Evolutionary conservation across 2,888 invertebrate genomes (phyloP).

Genomic region (Rotaria macrura): DNA sequence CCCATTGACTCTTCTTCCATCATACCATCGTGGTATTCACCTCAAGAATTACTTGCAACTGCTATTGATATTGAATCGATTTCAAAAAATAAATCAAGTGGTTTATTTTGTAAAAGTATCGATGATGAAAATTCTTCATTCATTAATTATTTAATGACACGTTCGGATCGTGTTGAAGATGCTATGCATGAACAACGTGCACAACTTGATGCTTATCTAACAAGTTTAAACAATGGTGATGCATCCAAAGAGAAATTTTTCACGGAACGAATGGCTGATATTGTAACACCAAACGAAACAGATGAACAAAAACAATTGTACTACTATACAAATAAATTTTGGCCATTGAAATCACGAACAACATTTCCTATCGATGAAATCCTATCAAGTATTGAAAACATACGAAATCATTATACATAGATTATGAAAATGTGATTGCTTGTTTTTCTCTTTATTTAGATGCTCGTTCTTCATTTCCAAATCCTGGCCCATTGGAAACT

Average conservation of each 20-base stretch:
- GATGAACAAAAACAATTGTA: not conserved
- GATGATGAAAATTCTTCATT: not conserved
- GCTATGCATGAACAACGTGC: not conserved
- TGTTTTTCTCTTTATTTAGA: not conserved
- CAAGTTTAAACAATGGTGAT: not conserved
- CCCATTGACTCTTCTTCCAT: not conserved
- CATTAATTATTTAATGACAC: not conserved
- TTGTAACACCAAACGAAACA: not conserved
- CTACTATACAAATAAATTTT: constrained; percentile 25
- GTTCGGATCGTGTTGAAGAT: not conserved
- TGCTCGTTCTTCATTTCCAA: not conserved
- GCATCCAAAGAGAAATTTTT: not conserved
- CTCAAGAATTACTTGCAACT: not conserved
- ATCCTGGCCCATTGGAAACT: constrained; percentile 41
- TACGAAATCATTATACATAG: no score
- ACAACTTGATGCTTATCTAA: not conserved
- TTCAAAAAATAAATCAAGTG: not conserved
- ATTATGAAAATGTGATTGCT: not conserved
- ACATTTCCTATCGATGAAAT: constrained; percentile 13
- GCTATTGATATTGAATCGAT: not conserved
- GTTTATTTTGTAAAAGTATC: not conserved
- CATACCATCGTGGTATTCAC: not conserved
- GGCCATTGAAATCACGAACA: not conserved
- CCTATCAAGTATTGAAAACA: constrained; percentile 23
- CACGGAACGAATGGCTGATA: not conserved